A percentile compares a stretch with the other conserved stretches of the same genome.
Conservation (phyloP, 2,888 invertebrate species). For the Altica lythri region DNA sequence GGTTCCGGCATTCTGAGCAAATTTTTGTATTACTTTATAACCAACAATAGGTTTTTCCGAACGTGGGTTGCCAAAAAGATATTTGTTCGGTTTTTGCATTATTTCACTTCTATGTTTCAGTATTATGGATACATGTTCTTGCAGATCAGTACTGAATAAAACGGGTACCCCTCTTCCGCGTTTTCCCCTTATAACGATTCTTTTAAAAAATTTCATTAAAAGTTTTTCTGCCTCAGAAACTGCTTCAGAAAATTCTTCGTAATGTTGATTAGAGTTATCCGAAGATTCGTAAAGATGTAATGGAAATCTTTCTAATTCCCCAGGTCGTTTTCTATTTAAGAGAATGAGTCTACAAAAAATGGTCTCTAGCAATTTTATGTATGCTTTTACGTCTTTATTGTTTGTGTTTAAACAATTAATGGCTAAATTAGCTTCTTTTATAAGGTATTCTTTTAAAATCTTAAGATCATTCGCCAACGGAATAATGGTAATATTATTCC, state of each 20-base stretch:
- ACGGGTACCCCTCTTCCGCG: constrained; percentile 26
- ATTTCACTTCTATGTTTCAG: neutral
- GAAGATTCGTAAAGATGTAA: constrained; percentile 4
- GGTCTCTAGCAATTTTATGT: constrained; percentile 34
- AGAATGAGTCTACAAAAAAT: constrained; percentile 12
- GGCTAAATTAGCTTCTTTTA: constrained; percentile 9
- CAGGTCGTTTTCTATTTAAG: constrained; percentile 38
- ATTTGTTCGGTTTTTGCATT: constrained; percentile 25
- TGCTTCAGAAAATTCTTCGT: constrained; percentile 29
- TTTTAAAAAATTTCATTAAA: constrained; percentile 30
- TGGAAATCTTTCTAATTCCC: constrained; percentile 36
- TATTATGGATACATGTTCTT: neutral
- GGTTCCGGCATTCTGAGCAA: constrained; percentile 32
- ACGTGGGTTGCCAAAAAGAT: constrained; percentile 32
- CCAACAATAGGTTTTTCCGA: constrained; percentile 30
- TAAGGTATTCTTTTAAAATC: constrained; percentile 30
- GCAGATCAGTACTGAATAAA: constrained; percentile 7
- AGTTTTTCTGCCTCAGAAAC: constrained; percentile 11
- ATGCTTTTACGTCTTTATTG: neutral
- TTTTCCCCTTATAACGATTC: constrained; percentile 25
- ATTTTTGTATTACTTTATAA: constrained; percentile 38
- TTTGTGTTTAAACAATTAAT: neutral
- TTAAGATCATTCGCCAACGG: constrained; percentile 33
- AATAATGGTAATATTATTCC: constrained; percentile 10
- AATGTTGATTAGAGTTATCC: constrained; percentile 3